A percentile compares a stretch with the other conserved stretches of the same genome.
These are phyloP conservation scores for Pterocles orientalis DNA, from an alignment of 2,113 vertebrate genomes.

Conservation along the genomic window DNA sequence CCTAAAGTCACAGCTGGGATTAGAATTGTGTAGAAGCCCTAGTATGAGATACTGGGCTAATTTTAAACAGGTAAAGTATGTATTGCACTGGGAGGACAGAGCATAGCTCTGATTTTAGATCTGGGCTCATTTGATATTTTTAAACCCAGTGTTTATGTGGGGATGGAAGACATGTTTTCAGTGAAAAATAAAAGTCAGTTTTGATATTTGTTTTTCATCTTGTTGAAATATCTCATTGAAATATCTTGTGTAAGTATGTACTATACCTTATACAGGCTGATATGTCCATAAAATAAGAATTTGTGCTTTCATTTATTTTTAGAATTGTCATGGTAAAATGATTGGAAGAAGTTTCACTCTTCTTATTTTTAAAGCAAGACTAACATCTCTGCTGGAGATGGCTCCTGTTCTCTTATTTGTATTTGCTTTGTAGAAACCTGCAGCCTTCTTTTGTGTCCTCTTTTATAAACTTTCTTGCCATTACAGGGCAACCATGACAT, in stretches of 20 bases:
- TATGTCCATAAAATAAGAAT: neutral
- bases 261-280: neutral
- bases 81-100: too few species aligned
- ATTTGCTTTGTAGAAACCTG: neutral
- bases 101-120: too few species aligned
- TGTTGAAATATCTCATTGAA: neutral
- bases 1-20: neutral
- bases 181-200: neutral
- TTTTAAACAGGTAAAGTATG: too few species aligned
- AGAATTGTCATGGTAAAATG: neutral
- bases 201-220: neutral
- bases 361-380: neutral
- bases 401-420: neutral
- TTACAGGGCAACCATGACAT: slow-evolving; percentile 94
- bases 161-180: too few species aligned
- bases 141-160: too few species aligned
- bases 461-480: neutral
- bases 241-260: neutral
- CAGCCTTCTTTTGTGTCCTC: neutral
- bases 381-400: neutral
- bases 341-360: neutral
- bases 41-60: neutral
- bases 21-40: neutral
- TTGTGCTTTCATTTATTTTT: neutral
- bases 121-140: too few species aligned